These are phyloP conservation scores for Cololabis saira DNA, from an alignment of 2,113 vertebrate genomes.

Conservation along the genomic window DNA sequence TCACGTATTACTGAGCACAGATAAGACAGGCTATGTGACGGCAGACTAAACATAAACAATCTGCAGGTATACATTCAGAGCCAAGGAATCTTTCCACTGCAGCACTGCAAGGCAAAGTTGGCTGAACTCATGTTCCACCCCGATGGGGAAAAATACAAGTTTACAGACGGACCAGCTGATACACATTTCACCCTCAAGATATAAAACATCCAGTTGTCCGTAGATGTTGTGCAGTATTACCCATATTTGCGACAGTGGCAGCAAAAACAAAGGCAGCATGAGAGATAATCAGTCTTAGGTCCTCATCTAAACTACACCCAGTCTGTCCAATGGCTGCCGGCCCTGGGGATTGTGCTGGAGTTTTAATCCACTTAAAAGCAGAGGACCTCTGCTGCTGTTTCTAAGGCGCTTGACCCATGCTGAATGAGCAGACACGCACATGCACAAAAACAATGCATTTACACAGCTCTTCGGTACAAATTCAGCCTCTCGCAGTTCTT, in stretches of 20 bases:
- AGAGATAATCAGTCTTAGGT: slow-evolving; percentile 80
- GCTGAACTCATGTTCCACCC: neutral
- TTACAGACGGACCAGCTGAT: slow-evolving; percentile 4
- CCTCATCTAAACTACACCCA: slow-evolving; percentile 80
- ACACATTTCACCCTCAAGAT: slow-evolving; percentile 19
- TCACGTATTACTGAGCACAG: slow-evolving; percentile 34
- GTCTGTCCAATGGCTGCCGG: slow-evolving; percentile 73
- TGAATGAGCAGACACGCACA: slow-evolving; percentile 34
- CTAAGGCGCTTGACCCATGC: slow-evolving; percentile 73
- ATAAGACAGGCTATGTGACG: slow-evolving; percentile 52
- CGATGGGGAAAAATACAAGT: neutral
- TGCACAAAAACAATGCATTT: slow-evolving; percentile 37
- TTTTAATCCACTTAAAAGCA: slow-evolving; percentile 83
- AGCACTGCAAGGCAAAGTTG: slow-evolving; percentile 33
- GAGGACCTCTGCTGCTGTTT: slow-evolving; percentile 80
- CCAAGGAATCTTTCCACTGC: slow-evolving; percentile 53
- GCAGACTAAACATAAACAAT: slow-evolving; percentile 71
- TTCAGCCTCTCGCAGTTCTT: slow-evolving; percentile 15
- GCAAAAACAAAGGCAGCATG: slow-evolving; percentile 73
- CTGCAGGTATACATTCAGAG: slow-evolving; percentile 61
- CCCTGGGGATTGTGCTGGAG: slow-evolving; percentile 75
- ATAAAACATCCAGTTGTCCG: slow-evolving; percentile 3
- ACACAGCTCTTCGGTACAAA: slow-evolving; percentile 27
- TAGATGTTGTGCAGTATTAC: slow-evolving; percentile 20
- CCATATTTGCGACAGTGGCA: slow-evolving; percentile 49